Base-by-base conservation (phyloP, 2,888 invertebrate species). In the Drosophila neotestacea region DNA sequence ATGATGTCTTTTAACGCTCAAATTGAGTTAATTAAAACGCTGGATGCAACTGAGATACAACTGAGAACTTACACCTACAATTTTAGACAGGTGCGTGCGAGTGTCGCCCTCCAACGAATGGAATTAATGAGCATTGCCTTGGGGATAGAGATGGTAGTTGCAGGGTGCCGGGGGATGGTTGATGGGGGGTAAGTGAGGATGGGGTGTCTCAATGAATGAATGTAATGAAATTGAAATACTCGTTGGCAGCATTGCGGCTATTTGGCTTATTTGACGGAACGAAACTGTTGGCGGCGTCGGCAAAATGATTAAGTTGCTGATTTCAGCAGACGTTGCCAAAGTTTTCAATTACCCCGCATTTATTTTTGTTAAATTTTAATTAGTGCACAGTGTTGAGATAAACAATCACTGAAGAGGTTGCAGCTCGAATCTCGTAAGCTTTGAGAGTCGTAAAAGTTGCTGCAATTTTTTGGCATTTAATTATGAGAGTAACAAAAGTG, bases 331-430 rank as follows among this genome's bases (percentile, higher is more conserved):
- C 67, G 72, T 63, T 69, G 48, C 54, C 59, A 68, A 73, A 89
- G 88, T 89, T 85, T 89, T 85, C 85, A 87, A 89, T 85, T 89
- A 85, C 85, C 81, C 55, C 73, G 72, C 89, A 87, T 87, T 85
- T 89, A 75, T 87, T 85, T 84, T 78, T 89, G 78, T 82, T 74
- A 64, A 85, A 87, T 89, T 85, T 85, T 89, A 85, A 85, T 85
- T 85, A 89, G 82, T 84, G 73, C 41, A 13, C 30, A 59, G 38
- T 13, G 30, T 30, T 47, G 30, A 62, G 54, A 44, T 39, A 47
- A 38, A 47, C 44, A 46, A 54, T 28, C 30, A 22, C n/a, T 28
- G 16, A 52, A 67, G 52, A 41, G n/a, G 13, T 11, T 38, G 42
- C 50, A 59, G 36, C 54, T 60, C 22, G 32, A 34, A 48, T 16